phyloP scores from a whole-genome alignment of 2,797 vertebrate species.

The Mastacembelus armatus region DNA sequence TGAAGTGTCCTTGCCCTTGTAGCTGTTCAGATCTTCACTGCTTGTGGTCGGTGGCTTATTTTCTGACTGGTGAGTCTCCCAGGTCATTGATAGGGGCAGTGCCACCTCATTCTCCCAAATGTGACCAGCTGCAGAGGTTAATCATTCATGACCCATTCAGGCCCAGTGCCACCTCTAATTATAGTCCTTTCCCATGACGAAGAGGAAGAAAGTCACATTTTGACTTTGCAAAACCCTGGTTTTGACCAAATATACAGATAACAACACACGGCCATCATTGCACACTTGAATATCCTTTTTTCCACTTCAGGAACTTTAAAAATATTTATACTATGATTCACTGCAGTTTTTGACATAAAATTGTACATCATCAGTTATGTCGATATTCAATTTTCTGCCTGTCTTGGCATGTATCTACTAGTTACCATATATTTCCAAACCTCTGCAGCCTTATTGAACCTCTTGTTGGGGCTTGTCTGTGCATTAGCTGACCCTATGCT shows the following conservation, averaged over 20 bases:
- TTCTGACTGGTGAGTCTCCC: constrained; percentile 50
- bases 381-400: constrained; percentile 13
- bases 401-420: background rate
- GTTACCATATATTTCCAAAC: constrained; percentile 1
- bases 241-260: constrained; percentile 19
- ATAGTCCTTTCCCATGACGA: constrained; percentile 54
- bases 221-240: constrained; percentile 32
- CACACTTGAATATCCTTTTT: too few species aligned
- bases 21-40: background rate
- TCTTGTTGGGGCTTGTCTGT: constrained; percentile 24
- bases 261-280: background rate
- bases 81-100: constrained; percentile 59
- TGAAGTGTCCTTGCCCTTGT: background rate
- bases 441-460: constrained; percentile 25
- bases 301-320: too few species aligned
- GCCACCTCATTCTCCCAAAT: constrained; percentile 61
- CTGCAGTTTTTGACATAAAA: constrained; percentile 10
- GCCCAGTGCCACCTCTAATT: constrained; percentile 76
- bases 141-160: constrained; percentile 75
- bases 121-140: constrained; percentile 82
- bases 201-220: constrained; percentile 47
- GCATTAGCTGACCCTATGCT: constrained; percentile 39
- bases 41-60: constrained; percentile 36
- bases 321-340: too few species aligned
- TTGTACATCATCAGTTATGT: background rate